Base-by-base conservation (phyloP, 2,888 invertebrate species). In the Aspidiotus rigidus region DNA sequence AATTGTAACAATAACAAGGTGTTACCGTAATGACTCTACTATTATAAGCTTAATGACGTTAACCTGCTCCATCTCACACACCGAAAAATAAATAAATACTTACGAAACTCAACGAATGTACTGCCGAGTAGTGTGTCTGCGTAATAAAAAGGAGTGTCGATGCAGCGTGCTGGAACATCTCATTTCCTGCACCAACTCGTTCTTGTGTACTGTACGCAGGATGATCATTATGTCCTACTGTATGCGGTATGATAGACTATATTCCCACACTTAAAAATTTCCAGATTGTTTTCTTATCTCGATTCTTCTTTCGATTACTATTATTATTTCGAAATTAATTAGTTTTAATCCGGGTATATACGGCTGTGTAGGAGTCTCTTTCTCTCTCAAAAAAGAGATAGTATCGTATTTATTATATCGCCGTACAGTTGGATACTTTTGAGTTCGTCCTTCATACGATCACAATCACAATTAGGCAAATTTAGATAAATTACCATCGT, bases 161-260 rank as follows among this genome's bases (percentile, higher is more conserved):
- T 39, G 63, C 63, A 63, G 40, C 63, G 54, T 63, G 54, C 44
- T 63, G 63, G 63, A 63, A 63, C 63, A 63, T 11, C 63, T 63
- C 63, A 63, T 63, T 63, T 63, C 63, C 63, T 63, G 63, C 28
- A 63, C 53, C 49, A 63, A 63, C 63, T 63, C 63, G 63, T 63
- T 53, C 54, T 63, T 15, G 55, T 49, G 41, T 49, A 49, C 62
- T 44, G 49, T 49, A 62, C 28, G 62, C 28, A 44, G 53, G 54
- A 62, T 53, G 40, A 40, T 63, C 16, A 63, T 63, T 49, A 53
- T 63, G 53, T 53, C 63, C 53, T 63, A 28, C 28, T 28, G 28
- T 28, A 28, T 28, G 28, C 28, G 28, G 28, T 28, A 53, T 39
- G 28, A 40, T 54, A 28, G 28, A 53, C 49, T 13, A 63, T 54